Conservation (phyloP, 2,797 vertebrate genomes). For the Macropus fuliginosus region DNA sequence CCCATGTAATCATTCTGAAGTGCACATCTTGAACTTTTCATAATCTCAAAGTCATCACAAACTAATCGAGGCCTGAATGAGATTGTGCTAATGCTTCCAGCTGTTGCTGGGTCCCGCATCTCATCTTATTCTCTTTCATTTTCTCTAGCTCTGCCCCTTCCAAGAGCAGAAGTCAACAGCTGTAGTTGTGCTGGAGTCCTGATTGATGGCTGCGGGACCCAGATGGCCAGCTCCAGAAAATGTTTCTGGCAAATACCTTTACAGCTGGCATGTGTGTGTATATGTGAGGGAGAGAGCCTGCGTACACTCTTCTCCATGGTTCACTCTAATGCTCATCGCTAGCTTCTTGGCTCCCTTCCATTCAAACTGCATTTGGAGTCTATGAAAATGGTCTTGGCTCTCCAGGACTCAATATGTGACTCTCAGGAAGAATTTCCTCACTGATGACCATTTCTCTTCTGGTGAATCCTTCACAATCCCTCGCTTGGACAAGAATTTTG, state of each 20-base stretch:
- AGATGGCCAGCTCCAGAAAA: constrained; percentile 83
- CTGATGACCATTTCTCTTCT: constrained; percentile 76
- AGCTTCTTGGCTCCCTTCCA: constrained; percentile 83
- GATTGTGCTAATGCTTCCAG: constrained; percentile 14
- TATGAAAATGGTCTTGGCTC: constrained; percentile 77
- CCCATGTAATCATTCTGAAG: neutral
- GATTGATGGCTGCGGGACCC: constrained; percentile 77
- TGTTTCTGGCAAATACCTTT: constrained; percentile 79
- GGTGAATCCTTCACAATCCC: constrained; percentile 82
- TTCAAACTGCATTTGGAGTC: constrained; percentile 80
- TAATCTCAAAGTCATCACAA: neutral
- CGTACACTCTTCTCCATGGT: constrained; percentile 60
- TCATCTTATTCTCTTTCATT: constrained; percentile 64
- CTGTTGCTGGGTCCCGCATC: constrained; percentile 32
- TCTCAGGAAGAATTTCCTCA: constrained; percentile 79
- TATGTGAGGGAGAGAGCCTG: neutral
- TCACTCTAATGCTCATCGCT: constrained; percentile 80
- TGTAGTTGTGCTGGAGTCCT: constrained; percentile 70
- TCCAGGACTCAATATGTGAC: constrained; percentile 78
- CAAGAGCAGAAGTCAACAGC: constrained; percentile 73
- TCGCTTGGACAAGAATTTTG: constrained; percentile 80
- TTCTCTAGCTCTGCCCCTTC: constrained; percentile 69
- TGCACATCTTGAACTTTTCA: constrained; percentile 32
- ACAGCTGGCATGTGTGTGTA: constrained; percentile 57
- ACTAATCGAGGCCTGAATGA: constrained; percentile 30